A percentile compares a stretch with the other conserved stretches of the same genome.
Conservation (phyloP, 2,113 vertebrate species). For the Hassar affinis region DNA sequence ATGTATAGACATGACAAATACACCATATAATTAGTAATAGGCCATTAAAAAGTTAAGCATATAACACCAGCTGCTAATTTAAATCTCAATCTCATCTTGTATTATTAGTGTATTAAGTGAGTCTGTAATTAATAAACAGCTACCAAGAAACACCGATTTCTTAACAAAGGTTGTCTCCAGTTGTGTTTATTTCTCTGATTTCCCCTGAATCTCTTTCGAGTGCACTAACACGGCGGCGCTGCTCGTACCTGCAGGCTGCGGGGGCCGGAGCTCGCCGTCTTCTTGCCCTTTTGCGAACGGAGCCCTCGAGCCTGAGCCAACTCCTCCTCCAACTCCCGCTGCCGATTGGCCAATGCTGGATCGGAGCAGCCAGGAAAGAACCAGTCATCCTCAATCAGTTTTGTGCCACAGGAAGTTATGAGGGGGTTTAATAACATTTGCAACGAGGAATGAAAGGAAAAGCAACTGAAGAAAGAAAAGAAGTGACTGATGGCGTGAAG, state of each 20-base stretch:
- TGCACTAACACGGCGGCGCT: not conserved
- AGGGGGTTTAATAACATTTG: slow-evolving; percentile 39
- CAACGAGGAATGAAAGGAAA: slow-evolving; percentile 50
- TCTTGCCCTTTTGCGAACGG: slow-evolving; percentile 69
- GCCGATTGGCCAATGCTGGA: slow-evolving; percentile 90
- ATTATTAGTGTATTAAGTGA: no score
- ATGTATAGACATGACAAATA: not conserved
- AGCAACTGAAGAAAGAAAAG: slow-evolving; percentile 1
- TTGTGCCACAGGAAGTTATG: slow-evolving; percentile 88
- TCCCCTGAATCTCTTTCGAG: not conserved
- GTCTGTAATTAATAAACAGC: not conserved
- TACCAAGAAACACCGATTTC: not conserved
- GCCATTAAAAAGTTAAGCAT: not conserved
- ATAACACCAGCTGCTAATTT: not conserved
- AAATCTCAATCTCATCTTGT: no score
- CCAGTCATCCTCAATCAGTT: slow-evolving; percentile 99
- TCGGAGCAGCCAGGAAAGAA: slow-evolving; percentile 98
- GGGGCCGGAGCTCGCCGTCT: slow-evolving; percentile 65
- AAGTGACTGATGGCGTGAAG: not conserved
- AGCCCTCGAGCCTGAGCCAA: slow-evolving; percentile 78
- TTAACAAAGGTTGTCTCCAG: not conserved
- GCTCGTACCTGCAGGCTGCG: slow-evolving; percentile 78
- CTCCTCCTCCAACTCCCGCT: slow-evolving; percentile 95
- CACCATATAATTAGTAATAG: not conserved
- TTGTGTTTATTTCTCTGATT: not conserved